phyloP scores from a whole-genome alignment of 2,113 vertebrate species.

The Passer domesticus region DNA sequence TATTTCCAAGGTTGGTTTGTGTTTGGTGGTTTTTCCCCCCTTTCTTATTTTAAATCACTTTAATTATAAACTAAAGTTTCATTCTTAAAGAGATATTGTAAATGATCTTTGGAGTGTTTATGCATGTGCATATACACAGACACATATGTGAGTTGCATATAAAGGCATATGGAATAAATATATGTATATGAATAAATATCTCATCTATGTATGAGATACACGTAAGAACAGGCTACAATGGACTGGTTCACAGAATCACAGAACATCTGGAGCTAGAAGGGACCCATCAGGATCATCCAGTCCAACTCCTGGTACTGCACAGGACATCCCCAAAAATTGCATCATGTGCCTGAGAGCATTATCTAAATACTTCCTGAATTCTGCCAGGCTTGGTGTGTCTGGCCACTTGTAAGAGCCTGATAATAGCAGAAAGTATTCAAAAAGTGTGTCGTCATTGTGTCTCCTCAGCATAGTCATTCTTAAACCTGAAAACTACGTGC shows the following conservation, averaged over 20 bases:
- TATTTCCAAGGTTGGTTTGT: not conserved
- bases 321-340: not conserved
- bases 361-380: not conserved
- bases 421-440: not conserved
- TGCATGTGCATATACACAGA: not conserved
- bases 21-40: fast-evolving
- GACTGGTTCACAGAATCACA: not conserved
- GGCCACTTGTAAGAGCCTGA: not conserved
- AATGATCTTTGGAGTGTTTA: not conserved
- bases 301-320: fast-evolving
- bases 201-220: not conserved
- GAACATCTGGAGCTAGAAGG: not conserved
- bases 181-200: too few species aligned
- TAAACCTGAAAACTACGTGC: fast-evolving
- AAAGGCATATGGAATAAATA: not conserved
- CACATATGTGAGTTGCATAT: not conserved
- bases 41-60: not conserved
- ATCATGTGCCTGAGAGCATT: not conserved
- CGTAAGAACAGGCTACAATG: not conserved
- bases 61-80: not conserved
- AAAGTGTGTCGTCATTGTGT: not conserved
- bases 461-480: not conserved
- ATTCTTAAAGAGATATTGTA: not conserved
- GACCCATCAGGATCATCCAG: not conserved
- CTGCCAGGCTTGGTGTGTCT: not conserved